Percentiles rank a stretch among this genome's conserved stretches.
These are phyloP conservation scores for Babyrousa celebensis DNA, from an alignment of 2,797 vertebrate genomes.

Conservation along the genomic window DNA sequence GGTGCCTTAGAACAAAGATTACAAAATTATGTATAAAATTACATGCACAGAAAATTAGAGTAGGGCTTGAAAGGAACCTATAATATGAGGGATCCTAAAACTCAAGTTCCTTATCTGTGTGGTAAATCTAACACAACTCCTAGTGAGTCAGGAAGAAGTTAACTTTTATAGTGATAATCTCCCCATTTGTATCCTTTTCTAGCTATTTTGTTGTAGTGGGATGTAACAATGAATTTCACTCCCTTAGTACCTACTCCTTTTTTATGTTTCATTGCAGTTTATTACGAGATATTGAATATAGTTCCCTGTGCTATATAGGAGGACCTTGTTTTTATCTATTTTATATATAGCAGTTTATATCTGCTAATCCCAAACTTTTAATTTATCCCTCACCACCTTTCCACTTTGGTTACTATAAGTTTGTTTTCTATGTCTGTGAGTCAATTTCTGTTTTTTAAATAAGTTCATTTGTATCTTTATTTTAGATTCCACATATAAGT, in stretches of 20 bases:
- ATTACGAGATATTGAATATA: too few species aligned
- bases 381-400: too few species aligned
- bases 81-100: background rate
- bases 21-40: slow-evolving; percentile 33
- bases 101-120: background rate
- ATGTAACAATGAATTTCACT: background rate
- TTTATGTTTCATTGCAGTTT: too few species aligned
- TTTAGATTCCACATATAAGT: too few species aligned
- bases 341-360: too few species aligned
- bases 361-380: too few species aligned
- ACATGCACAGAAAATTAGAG: background rate
- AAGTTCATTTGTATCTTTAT: too few species aligned
- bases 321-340: too few species aligned
- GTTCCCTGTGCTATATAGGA: too few species aligned
- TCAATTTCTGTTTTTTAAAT: too few species aligned
- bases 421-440: too few species aligned
- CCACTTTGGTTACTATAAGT: too few species aligned
- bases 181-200: background rate
- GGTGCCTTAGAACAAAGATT: background rate
- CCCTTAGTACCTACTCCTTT: background rate
- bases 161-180: background rate
- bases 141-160: background rate
- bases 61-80: background rate
- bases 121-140: slow-evolving; percentile 19
- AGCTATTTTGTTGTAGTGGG: background rate